phyloP scores from a whole-genome alignment of 2,888 invertebrate genomes.

The Drosophila neonasuta region DNA sequence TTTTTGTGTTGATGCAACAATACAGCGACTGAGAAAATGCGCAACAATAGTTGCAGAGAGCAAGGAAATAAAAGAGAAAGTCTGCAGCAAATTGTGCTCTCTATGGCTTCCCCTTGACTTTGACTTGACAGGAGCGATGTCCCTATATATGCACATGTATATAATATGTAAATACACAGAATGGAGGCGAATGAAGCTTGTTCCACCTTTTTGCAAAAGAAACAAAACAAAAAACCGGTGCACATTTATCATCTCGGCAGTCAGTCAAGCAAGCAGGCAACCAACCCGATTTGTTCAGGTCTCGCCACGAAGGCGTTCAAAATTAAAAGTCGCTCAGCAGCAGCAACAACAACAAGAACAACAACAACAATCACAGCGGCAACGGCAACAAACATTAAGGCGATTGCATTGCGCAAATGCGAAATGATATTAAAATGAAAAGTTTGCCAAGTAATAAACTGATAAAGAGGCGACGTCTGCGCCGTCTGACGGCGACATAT shows the following conservation, averaged over 20 bases:
- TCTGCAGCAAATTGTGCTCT: slow-evolving; percentile 5
- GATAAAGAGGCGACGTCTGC: slow-evolving; percentile 78
- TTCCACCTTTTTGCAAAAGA: slow-evolving; percentile 27
- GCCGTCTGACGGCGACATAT: slow-evolving; percentile 72
- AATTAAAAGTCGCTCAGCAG: slow-evolving; percentile 79
- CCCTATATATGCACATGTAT: not conserved
- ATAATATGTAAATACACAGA: not conserved
- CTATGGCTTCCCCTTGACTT: slow-evolving; percentile 41
- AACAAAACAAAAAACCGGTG: slow-evolving; percentile 56
- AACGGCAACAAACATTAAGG: slow-evolving; percentile 44
- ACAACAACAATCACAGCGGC: slow-evolving; percentile 19
- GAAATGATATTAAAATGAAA: slow-evolving; percentile 77
- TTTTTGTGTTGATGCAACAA: slow-evolving; percentile 45
- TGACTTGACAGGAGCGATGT: slow-evolving; percentile 22
- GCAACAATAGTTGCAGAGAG: not conserved
- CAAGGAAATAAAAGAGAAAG: slow-evolving; percentile 33
- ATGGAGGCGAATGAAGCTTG: slow-evolving; percentile 27
- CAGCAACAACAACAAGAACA: slow-evolving; percentile 35
- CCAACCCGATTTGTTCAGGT: slow-evolving; percentile 69
- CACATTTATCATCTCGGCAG: slow-evolving; percentile 70
- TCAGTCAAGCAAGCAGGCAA: slow-evolving; percentile 56
- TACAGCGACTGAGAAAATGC: not conserved
- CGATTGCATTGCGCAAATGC: slow-evolving; percentile 70
- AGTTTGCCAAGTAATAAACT: slow-evolving; percentile 78
- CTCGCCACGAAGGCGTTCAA: slow-evolving; percentile 77